Percentiles rank a stretch among this genome's conserved stretches.
Conservation (phyloP, 2,113 vertebrate genomes). For the Xenopus borealis region DNA sequence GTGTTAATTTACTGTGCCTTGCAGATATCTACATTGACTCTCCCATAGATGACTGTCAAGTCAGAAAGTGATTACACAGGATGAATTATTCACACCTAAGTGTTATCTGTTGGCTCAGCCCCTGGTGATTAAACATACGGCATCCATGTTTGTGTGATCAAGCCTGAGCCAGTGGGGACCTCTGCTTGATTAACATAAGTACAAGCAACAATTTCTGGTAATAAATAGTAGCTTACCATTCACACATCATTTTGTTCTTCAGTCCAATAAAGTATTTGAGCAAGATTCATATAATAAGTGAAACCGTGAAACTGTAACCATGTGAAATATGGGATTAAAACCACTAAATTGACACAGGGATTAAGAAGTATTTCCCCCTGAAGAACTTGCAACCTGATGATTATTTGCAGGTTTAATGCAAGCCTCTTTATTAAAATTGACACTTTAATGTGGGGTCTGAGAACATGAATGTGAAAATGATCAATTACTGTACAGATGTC, state of each 20-base stretch:
- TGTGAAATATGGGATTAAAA: too few relatives aligned
- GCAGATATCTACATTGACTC: too few relatives aligned
- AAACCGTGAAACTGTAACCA: too few relatives aligned
- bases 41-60: too few relatives aligned
- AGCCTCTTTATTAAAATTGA: constrained; percentile 37
- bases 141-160: constrained; percentile 30
- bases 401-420: constrained; percentile 21
- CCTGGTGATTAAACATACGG: constrained; percentile 9
- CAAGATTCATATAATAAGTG: too few relatives aligned
- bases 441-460: constrained; percentile 15
- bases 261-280: too few relatives aligned
- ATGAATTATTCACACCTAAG: constrained; percentile 23
- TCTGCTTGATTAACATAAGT: constrained; percentile 11
- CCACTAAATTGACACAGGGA: not conserved
- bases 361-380: constrained; percentile 6
- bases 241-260: too few relatives aligned
- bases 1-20: too few relatives aligned
- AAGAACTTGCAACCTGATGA: constrained; percentile 13
- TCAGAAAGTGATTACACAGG: not conserved
- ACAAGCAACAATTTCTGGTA: too few relatives aligned
- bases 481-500: constrained; percentile 16
- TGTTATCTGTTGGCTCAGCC: constrained; percentile 43
- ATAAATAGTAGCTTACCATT: too few relatives aligned
- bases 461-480: constrained; percentile 32
- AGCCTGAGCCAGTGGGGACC: constrained; percentile 16